Evolutionary conservation across 2,797 vertebrate species (phyloP).

Genomic region (Tauraco hartlaubi): DNA sequence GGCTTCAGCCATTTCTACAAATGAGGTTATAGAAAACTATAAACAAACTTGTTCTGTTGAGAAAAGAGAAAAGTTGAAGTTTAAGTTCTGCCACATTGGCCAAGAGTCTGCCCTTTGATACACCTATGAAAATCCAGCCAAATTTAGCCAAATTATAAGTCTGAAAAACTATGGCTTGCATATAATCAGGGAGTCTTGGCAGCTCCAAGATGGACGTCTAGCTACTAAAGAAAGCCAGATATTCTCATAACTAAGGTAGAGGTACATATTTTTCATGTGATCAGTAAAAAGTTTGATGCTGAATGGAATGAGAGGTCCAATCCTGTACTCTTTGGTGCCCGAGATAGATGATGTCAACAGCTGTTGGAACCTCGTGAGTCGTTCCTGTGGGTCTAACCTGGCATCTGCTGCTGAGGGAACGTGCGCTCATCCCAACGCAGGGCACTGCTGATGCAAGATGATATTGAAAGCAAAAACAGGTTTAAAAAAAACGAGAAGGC

Average conservation of each 20-base stretch:
- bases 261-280: neutral
- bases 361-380: neutral
- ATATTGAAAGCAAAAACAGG: neutral
- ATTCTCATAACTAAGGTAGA: neutral
- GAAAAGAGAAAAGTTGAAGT: neutral
- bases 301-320: neutral
- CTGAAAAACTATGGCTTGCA: neutral
- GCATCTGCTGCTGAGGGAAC: neutral
- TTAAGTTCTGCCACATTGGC: neutral
- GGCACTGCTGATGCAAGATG: neutral
- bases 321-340: neutral
- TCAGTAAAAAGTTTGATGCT: neutral
- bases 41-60: neutral
- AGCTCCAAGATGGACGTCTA: neutral
- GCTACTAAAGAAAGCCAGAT: neutral
- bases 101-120: neutral
- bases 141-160: neutral
- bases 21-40: neutral
- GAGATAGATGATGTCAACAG: neutral
- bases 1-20: neutral
- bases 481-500: neutral
- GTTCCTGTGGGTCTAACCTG: neutral
- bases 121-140: neutral
- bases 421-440: neutral
- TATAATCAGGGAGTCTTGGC: neutral